Percentiles rank a stretch among this genome's conserved stretches.
phyloP scores from a whole-genome alignment of 2,888 invertebrate genomes.

The Leptopilina myrica region DNA sequence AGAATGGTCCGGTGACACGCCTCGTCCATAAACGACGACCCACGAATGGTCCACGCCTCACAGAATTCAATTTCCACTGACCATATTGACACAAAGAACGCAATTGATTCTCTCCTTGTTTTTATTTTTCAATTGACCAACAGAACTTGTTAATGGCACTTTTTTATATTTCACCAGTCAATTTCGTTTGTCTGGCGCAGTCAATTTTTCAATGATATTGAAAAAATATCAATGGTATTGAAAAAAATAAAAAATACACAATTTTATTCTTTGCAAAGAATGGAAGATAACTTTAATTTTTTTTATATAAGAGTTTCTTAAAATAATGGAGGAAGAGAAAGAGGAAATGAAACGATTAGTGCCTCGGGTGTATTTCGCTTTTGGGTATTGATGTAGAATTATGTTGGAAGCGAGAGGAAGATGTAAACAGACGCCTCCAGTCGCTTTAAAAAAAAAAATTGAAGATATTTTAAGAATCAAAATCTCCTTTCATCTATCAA shows the following conservation, averaged over 20 bases:
- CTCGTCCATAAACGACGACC: slow-evolving; percentile 69
- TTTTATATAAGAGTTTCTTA: background rate
- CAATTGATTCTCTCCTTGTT: slow-evolving; percentile 17
- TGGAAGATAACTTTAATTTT: background rate
- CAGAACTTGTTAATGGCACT: background rate
- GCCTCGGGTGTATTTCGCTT: background rate
- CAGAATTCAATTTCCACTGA: slow-evolving; percentile 33
- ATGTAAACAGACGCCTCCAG: slow-evolving; percentile 15
- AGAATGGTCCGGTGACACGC: slow-evolving; percentile 68
- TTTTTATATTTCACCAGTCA: background rate
- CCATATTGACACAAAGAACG: background rate
- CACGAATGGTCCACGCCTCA: slow-evolving; percentile 45
- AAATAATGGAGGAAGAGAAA: background rate
- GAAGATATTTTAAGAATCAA: slow-evolving; percentile 23
- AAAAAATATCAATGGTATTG: no score
- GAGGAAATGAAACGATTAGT: slow-evolving; percentile 29
- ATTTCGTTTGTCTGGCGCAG: background rate
- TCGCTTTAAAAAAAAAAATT: background rate
- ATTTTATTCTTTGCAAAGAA: background rate
- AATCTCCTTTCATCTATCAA: slow-evolving; percentile 27
- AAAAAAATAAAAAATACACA: background rate
- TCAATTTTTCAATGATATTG: background rate
- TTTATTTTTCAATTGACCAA: background rate
- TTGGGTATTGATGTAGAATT: background rate
- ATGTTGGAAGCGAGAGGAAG: slow-evolving; percentile 3